Conservation (phyloP, 2,888 invertebrate species). For the Tiliacea aurago region DNA sequence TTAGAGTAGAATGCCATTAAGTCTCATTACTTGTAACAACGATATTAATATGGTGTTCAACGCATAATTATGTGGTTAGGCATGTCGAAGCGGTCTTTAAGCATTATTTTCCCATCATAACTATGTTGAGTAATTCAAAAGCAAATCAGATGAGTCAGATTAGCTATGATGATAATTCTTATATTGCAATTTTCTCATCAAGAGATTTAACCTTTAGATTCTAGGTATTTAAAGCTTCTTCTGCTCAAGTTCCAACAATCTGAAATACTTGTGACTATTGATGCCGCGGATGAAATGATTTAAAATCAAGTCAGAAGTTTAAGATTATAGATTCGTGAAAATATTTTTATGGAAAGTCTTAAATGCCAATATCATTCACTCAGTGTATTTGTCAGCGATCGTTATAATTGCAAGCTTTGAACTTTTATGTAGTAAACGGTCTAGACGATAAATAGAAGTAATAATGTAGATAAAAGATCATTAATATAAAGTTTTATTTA, state of each 20-base stretch:
- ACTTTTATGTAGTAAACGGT: background rate
- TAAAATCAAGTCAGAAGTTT: background rate
- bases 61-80: constrained; percentile 68
- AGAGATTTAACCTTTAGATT: constrained; percentile 35
- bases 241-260: constrained; percentile 2
- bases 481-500: constrained; percentile 68
- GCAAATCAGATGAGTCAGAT: constrained; percentile 66
- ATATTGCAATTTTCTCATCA: constrained; percentile 62
- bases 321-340: background rate
- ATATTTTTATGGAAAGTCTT: background rate
- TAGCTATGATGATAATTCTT: constrained; percentile 41
- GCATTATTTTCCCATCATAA: constrained; percentile 68
- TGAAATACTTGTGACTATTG: background rate
- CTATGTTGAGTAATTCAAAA: constrained; percentile 69
- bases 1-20: constrained; percentile 60
- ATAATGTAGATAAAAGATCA: constrained; percentile 52
- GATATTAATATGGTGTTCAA: constrained; percentile 60
- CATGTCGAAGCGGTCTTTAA: constrained; percentile 45
- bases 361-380: constrained; percentile 10
- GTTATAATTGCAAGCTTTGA: background rate
- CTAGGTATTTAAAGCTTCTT: constrained; percentile 8
- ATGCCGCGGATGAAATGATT: background rate
- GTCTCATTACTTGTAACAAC: constrained; percentile 60
- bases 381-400: background rate
- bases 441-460: constrained; percentile 38